phyloP scores from a whole-genome alignment of 2,888 invertebrate species.

The Synergus laeviventris region DNA sequence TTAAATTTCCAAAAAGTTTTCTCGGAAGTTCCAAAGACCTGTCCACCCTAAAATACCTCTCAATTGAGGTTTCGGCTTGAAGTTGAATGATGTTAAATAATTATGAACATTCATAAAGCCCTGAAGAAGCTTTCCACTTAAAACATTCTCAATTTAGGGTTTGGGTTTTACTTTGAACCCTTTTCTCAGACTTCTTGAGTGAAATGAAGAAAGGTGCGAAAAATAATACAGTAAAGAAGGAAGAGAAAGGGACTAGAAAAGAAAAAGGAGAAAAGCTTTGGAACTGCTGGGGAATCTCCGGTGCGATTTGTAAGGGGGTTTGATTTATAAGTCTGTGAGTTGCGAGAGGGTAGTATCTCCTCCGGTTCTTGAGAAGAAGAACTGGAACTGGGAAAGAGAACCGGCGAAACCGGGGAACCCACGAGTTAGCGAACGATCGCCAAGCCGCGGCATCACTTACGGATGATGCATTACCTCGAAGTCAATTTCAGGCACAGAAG shows the following conservation, averaged over 20 bases:
- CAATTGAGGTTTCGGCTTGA: too few relatives aligned
- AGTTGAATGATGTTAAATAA: background rate
- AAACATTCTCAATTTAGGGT: background rate
- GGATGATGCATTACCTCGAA: conserved; percentile 67
- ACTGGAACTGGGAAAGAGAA: conserved; percentile 41
- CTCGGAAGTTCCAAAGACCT: too few relatives aligned
- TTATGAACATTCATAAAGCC: background rate
- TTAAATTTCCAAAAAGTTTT: too few relatives aligned
- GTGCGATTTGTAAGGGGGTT: conserved; percentile 46
- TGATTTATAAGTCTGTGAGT: conserved; percentile 71
- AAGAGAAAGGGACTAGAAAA: conserved; percentile 1
- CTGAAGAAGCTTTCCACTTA: background rate
- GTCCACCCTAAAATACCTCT: too few relatives aligned
- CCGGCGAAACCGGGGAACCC: conserved; percentile 40
- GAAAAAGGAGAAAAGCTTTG: conserved; percentile 38
- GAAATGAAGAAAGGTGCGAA: conserved; percentile 32
- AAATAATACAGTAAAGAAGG: conserved; percentile 28
- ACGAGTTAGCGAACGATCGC: conserved; percentile 59
- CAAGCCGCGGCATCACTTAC: conserved; percentile 63
- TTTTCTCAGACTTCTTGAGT: background rate
- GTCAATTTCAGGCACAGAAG: conserved; percentile 68
- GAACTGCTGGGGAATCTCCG: conserved; percentile 45
- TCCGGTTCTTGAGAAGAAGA: conserved; percentile 47
- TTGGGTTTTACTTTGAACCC: background rate
- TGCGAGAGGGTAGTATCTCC: conserved; percentile 41